Evolutionary conservation across 2,113 vertebrate genomes (phyloP).

Genomic region (Mirounga angustirostris): DNA sequence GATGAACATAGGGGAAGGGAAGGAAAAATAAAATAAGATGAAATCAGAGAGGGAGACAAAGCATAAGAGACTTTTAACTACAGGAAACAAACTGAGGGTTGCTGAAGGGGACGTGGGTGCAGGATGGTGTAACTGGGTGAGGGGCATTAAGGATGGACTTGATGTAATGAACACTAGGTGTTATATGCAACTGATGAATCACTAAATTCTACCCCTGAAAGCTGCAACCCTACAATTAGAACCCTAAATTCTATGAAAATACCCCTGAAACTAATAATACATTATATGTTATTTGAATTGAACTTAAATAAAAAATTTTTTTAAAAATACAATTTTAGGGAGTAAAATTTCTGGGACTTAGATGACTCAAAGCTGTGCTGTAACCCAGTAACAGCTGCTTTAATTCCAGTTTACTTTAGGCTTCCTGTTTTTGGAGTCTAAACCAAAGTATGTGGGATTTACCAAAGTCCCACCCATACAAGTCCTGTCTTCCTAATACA

Average conservation of each 20-base stretch:
- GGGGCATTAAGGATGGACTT: not conserved
- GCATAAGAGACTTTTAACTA: not conserved
- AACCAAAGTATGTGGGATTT: not conserved
- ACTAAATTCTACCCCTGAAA: not conserved
- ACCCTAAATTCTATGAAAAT: too few relatives aligned
- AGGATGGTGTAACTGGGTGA: not conserved
- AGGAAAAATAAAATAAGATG: not conserved
- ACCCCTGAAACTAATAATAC: not conserved
- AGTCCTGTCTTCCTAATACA: not conserved
- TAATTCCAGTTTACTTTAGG: not conserved
- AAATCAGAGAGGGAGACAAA: not conserved
- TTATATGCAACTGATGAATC: not conserved
- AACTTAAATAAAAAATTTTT: not conserved
- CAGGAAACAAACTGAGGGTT: not conserved
- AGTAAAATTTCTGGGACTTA: constrained; percentile 7
- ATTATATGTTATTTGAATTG: not conserved
- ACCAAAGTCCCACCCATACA: not conserved
- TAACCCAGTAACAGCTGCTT: not conserved
- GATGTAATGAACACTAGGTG: not conserved
- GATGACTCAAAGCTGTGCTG: not conserved
- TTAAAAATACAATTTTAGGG: not conserved
- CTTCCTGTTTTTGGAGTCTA: not conserved
- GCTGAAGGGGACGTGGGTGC: not conserved
- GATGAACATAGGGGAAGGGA: not conserved
- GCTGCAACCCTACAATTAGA: too few relatives aligned